Percentiles rank a stretch among this genome's conserved stretches.
phyloP scores from a whole-genome alignment of 1,140 invertebrate genomes.

The Brachionus koreanus region DNA sequence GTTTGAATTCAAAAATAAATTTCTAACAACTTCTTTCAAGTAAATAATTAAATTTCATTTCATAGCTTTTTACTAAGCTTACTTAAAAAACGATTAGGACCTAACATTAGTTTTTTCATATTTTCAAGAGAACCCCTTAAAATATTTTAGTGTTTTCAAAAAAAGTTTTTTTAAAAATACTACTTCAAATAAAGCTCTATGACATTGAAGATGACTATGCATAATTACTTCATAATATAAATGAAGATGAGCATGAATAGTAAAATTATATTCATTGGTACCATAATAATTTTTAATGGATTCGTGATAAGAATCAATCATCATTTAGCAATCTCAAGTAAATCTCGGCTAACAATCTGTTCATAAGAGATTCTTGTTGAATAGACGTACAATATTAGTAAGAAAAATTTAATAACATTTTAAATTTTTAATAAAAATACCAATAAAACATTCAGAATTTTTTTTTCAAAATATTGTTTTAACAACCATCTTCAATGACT shows the following conservation, averaged over 20 bases:
- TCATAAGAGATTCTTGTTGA: background rate
- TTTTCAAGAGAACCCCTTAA: background rate
- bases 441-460: background rate
- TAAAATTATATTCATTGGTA: background rate
- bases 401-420: too few species aligned
- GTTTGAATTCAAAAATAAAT: too few species aligned
- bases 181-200: conserved; percentile 2
- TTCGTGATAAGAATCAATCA: background rate
- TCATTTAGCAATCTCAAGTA: background rate
- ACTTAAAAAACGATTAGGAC: background rate
- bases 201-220: background rate
- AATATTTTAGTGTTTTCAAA: background rate
- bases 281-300: background rate
- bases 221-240: background rate
- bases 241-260: background rate
- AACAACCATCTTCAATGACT: background rate
- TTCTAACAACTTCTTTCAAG: too few species aligned
- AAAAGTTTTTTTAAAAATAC: background rate
- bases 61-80: background rate
- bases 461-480: background rate
- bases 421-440: too few species aligned
- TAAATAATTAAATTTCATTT: too few species aligned
- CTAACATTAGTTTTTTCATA: background rate
- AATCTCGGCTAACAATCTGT: background rate
- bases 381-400: background rate